phyloP scores from a whole-genome alignment of 2,113 vertebrate genomes.

The Upupa epops region DNA sequence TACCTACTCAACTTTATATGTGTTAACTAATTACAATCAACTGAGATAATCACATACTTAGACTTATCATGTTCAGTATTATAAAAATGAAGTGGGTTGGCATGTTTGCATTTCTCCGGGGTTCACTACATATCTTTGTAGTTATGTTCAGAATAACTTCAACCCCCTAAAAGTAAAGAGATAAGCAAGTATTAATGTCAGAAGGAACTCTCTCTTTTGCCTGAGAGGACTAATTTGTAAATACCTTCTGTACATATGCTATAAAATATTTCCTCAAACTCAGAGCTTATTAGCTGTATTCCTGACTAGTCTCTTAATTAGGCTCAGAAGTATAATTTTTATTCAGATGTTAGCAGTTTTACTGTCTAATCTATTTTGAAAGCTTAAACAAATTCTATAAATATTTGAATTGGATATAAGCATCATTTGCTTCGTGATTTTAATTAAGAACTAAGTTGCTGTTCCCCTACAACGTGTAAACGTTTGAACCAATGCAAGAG shows the following conservation, averaged over 20 bases:
- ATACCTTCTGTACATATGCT: background rate
- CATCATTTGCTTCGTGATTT: constrained; percentile 17
- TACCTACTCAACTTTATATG: background rate
- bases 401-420: constrained; percentile 53
- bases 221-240: background rate
- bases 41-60: background rate
- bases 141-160: background rate
- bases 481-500: background rate
- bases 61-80: background rate
- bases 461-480: background rate
- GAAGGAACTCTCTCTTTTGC: background rate
- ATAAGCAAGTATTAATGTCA: background rate
- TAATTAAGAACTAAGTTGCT: constrained; percentile 47
- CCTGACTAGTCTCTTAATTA: constrained; percentile 20
- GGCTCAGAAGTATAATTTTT: constrained; percentile 20
- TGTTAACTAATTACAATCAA: background rate
- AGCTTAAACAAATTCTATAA: constrained; percentile 26
- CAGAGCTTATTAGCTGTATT: background rate
- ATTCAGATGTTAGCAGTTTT: background rate
- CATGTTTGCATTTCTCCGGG: background rate
- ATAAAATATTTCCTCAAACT: background rate
- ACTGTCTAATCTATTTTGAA: constrained; percentile 21
- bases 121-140: background rate
- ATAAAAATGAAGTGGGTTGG: background rate
- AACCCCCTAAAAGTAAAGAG: background rate